Evolutionary conservation across 2,113 vertebrate genomes (phyloP).

Genomic region (human): DNA sequence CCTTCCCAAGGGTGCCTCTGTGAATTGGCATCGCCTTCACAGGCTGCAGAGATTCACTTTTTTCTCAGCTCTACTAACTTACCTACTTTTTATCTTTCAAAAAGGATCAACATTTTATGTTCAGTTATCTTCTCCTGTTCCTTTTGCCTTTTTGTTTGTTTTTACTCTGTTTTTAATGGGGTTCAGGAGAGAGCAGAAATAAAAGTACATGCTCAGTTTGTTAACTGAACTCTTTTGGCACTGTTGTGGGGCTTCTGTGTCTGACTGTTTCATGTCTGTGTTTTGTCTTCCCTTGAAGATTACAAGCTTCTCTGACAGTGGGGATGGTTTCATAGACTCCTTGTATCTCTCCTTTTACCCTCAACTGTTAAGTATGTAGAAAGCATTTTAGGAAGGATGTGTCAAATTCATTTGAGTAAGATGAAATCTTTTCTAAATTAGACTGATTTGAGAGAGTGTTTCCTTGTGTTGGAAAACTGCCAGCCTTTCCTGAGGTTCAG

Average conservation of each 20-base stretch:
- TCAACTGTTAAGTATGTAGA: constrained; percentile 12
- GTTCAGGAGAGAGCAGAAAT: not conserved
- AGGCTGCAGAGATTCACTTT: not conserved
- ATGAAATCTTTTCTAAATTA: constrained; percentile 43
- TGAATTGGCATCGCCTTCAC: not conserved
- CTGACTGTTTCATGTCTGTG: not conserved
- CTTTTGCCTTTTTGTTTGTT: not conserved
- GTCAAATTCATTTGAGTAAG: constrained; percentile 36
- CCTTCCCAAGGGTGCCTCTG: not conserved
- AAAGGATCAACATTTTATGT: not conserved
- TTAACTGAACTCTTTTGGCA: not conserved
- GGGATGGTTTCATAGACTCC: not conserved
- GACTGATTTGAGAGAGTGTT: not conserved
- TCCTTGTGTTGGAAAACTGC: constrained; percentile 17
- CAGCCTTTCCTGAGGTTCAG: not conserved
- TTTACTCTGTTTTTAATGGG: constrained; percentile 8
- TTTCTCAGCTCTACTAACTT: not conserved
- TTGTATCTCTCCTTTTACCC: not conserved
- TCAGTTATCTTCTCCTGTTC: not conserved
- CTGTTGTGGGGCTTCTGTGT: not conserved
- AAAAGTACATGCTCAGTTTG: not conserved
- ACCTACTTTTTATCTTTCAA: not conserved
- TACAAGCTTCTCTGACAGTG: not conserved
- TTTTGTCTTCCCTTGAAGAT: constrained; percentile 21
- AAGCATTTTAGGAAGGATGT: constrained; percentile 32